Evolutionary conservation across 2,113 vertebrate genomes (phyloP).

Genomic region (Sporophila hypoxantha): DNA sequence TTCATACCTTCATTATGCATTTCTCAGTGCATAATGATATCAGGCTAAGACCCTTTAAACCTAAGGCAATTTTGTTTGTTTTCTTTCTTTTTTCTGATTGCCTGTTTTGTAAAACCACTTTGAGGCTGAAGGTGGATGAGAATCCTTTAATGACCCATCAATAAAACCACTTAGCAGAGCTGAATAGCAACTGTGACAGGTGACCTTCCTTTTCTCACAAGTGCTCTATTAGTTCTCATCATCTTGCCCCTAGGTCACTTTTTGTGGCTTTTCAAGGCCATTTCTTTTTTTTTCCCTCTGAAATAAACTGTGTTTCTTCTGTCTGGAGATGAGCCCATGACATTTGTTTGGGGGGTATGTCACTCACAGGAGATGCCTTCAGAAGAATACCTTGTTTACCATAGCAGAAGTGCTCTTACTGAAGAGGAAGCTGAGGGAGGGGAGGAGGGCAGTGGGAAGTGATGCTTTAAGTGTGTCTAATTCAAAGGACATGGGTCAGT

Average conservation of each 20-base stretch:
- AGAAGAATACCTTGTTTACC: not conserved
- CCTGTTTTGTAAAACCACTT: not conserved
- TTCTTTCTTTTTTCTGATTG: not conserved
- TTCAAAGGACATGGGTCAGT: not conserved
- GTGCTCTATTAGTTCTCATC: constrained; percentile 38
- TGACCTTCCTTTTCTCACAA: constrained; percentile 31
- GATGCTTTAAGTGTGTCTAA: not conserved
- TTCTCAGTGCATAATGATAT: not conserved
- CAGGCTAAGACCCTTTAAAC: not conserved
- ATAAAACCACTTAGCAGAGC: constrained; percentile 29
- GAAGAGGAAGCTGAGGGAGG: not conserved
- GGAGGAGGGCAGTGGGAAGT: not conserved
- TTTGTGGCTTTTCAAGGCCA: not conserved
- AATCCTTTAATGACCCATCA: constrained; percentile 16
- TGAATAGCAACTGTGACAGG: constrained; percentile 20
- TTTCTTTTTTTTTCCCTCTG: not conserved
- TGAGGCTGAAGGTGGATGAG: not conserved
- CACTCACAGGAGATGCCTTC: not conserved
- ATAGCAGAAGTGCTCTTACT: not conserved
- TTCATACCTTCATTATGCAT: not conserved
- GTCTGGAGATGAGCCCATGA: not conserved
- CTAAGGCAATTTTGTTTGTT: not conserved
- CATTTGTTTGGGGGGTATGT: not conserved
- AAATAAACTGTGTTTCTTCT: not conserved
- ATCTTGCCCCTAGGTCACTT: constrained; percentile 6